Evolutionary conservation across 2,888 invertebrate genomes (phyloP).

Genomic region (Malachius bipustulatus): DNA sequence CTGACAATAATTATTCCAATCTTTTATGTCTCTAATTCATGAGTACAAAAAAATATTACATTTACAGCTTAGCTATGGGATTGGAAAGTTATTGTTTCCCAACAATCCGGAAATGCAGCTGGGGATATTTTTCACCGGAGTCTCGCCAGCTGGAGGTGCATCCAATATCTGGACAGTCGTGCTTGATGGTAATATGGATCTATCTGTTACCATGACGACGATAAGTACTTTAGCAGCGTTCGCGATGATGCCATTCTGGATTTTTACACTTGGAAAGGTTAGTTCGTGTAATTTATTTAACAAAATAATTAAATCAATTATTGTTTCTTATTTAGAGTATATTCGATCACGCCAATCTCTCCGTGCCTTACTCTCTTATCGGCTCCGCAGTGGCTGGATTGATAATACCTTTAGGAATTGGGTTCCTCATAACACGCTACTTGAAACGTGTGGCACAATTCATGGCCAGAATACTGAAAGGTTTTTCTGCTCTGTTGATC

Average conservation of each 20-base stretch:
- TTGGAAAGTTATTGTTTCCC: constrained; percentile 62
- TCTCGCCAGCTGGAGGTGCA: constrained; percentile 88
- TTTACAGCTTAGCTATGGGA: constrained; percentile 55
- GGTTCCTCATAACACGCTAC: constrained; percentile 53
- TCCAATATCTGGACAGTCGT: constrained; percentile 94
- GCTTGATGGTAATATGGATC: constrained; percentile 81
- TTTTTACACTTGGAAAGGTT: constrained; percentile 68
- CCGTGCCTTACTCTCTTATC: constrained; percentile 69
- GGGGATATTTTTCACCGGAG: constrained; percentile 82
- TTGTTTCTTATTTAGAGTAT: too few relatives aligned
- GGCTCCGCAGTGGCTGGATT: constrained; percentile 62
- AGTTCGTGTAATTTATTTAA: too few relatives aligned
- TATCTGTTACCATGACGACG: constrained; percentile 93
- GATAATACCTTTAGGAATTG: constrained; percentile 63
- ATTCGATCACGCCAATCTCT: constrained; percentile 57
- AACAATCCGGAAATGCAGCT: constrained; percentile 57
- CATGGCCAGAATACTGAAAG: constrained; percentile 71
- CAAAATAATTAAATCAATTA: too few relatives aligned
- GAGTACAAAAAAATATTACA: constrained; percentile 14
- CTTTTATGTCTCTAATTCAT: constrained; percentile 10
- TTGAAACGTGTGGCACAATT: constrained; percentile 55
- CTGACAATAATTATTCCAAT: constrained; percentile 5
- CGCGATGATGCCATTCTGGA: constrained; percentile 84
- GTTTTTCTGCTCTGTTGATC: constrained; percentile 67
- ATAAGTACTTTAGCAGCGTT: constrained; percentile 71